These are phyloP conservation scores for Biston stratarius DNA, from an alignment of 2,888 invertebrate genomes.

Conservation along the genomic window DNA sequence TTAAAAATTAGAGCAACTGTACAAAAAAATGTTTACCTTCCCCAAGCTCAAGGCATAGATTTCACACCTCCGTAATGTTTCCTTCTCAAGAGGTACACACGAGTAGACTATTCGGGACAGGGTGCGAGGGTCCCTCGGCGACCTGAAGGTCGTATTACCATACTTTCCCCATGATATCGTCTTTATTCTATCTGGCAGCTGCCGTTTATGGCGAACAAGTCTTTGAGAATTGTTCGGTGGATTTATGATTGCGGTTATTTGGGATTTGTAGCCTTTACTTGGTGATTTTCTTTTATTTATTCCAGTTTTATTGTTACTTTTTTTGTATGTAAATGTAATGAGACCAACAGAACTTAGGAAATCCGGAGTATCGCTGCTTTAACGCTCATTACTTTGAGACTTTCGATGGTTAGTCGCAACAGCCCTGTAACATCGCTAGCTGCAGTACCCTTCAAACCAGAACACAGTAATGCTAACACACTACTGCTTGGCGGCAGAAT, in stretches of 20 bases:
- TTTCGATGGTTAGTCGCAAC: no score
- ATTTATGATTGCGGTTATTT: conserved; percentile 13
- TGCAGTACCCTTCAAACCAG: no score
- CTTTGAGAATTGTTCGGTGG: conserved; percentile 9
- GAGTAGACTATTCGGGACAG: neutral
- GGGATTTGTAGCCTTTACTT: neutral
- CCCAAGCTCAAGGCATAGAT: neutral
- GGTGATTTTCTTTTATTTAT: neutral
- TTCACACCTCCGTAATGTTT: neutral
- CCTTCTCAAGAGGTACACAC: neutral
- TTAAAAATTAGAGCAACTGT: no score
- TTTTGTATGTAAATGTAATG: no score
- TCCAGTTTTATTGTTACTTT: neutral
- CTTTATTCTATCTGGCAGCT: conserved; percentile 26
- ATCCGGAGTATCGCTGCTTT: no score
- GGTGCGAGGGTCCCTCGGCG: conserved; percentile 9
- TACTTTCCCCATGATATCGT: conserved; percentile 26
- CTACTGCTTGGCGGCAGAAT: no score
- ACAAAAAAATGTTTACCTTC: no score
- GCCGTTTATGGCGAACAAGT: conserved; percentile 19
- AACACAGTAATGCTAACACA: no score
- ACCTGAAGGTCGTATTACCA: conserved; percentile 27
- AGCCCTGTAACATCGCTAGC: no score
- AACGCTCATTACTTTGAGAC: no score
- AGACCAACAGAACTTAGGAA: no score